Base-by-base conservation (phyloP, 2,113 vertebrate genomes). In the Anthoscopus minutus region DNA sequence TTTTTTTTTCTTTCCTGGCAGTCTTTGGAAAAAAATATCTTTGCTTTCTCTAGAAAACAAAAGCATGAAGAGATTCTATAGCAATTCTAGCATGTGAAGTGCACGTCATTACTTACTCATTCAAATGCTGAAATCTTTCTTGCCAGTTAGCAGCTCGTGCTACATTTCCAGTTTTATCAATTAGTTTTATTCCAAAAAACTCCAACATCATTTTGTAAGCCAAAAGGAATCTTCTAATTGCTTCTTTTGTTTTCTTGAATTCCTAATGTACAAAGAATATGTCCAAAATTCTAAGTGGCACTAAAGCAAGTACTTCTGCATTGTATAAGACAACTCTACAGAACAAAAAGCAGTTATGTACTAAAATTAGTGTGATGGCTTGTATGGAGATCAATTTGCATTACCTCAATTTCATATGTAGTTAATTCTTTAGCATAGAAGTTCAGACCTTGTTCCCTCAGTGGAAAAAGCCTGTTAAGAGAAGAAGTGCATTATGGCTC, bases 391-490 rank as follows among this genome's bases (percentile, higher is more conserved):
- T 66, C 51, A 27, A 51, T 70, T 73, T 89, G 44, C 73, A 71
- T 98, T 98, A 99, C 99, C 98, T 99, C 99, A 94, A 99, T 99
- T 98, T 99, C 99, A 74, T 99, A 99, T 92, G 99, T 98, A 97
- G 99, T 99, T 97, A 99, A 98, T 98, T 99, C 99, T 96, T 99
- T 99, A 97, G 99, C 99, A 97, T 99, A 99, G 96, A 99, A 99
- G 98, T 99, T 99, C 93, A 99, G 98, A 95, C 99, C 99, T 98
- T 99, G 99, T 94, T 99, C 99, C 98, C 99, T 98, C 95, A 99
- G 97, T 64, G 99, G 99, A 62, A 99, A 99, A 96, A 99, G 98
- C 99, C 99, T 99, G 94, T 84, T 96, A 76, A 69, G 81, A 96
- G 73, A 96, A 94, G 53, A 85, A 88, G 56, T 11, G 3, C n/a